phyloP scores from a whole-genome alignment of 2,888 invertebrate species.

The Xestoiulus laeticollis region DNA sequence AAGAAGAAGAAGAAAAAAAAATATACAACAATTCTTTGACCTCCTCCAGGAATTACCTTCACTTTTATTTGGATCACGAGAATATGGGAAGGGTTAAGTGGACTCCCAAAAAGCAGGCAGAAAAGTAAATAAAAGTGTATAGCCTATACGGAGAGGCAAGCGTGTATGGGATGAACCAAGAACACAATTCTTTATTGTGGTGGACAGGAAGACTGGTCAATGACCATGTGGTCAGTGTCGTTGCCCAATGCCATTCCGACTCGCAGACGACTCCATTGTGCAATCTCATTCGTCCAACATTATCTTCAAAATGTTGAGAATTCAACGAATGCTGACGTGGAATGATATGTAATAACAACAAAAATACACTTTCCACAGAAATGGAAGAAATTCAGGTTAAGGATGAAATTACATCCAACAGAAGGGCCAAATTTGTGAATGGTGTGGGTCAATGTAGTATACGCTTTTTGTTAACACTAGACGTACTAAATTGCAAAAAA shows the following conservation, averaged over 20 bases:
- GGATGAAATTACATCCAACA: too few relatives aligned
- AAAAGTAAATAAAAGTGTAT: too few relatives aligned
- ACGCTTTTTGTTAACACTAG: too few relatives aligned
- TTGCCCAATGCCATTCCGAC: conserved; percentile 16
- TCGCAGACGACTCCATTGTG: background rate
- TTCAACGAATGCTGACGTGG: background rate
- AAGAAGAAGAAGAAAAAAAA: background rate
- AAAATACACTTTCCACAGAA: background rate
- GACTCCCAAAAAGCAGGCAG: conserved; percentile 22
- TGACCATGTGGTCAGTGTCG: conserved; percentile 41
- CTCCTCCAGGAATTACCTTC: conserved; percentile 41
- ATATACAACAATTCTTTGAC: background rate
- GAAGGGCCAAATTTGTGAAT: too few relatives aligned
- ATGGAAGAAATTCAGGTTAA: too few relatives aligned
- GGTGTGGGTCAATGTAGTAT: too few relatives aligned
- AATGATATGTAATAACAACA: background rate
- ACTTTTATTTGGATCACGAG: conserved; percentile 41
- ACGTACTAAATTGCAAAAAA: too few relatives aligned
- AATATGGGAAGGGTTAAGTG: conserved; percentile 43
- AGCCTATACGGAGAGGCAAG: background rate
- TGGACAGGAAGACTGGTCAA: conserved; percentile 39
- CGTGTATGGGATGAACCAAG: background rate
- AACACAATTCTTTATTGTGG: conserved; percentile 7
- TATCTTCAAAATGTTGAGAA: background rate
- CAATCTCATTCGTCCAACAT: background rate